Conservation (phyloP, 2,888 invertebrate species). For the Asteroscopus sphinx region DNA sequence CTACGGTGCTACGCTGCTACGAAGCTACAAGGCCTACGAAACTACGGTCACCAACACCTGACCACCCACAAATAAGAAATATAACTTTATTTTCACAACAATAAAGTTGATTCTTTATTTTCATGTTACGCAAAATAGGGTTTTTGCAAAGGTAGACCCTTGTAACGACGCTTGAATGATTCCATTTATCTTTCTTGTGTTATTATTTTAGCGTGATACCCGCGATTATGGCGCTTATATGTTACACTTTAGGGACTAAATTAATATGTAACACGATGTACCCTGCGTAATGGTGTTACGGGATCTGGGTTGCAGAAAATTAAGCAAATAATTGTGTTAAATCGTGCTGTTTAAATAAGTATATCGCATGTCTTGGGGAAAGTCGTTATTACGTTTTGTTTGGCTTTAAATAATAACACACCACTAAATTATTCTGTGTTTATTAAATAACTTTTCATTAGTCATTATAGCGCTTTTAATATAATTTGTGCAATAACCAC, state of each 20-base stretch:
- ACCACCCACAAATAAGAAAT: slow-evolving; percentile 54
- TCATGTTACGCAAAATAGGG: slow-evolving; percentile 31
- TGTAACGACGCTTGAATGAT: slow-evolving; percentile 68
- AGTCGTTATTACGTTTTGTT: neutral
- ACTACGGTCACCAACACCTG: slow-evolving; percentile 49
- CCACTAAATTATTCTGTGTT: too few species aligned
- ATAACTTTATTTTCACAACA: slow-evolving; percentile 44
- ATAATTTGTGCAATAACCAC: too few species aligned
- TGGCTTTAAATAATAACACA: neutral
- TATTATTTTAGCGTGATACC: slow-evolving; percentile 60
- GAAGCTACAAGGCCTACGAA: slow-evolving; percentile 28
- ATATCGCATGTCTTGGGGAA: slow-evolving; percentile 19
- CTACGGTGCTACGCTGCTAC: slow-evolving; percentile 17
- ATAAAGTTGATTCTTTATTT: slow-evolving; percentile 43
- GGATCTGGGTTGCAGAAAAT: slow-evolving; percentile 47
- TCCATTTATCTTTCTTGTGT: slow-evolving; percentile 68
- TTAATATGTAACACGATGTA: slow-evolving; percentile 37
- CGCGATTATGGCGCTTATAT: slow-evolving; percentile 53
- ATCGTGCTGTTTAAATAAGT: slow-evolving; percentile 33
- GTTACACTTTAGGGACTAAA: slow-evolving; percentile 43
- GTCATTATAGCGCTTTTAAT: too few species aligned
- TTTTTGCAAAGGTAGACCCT: slow-evolving; percentile 59
- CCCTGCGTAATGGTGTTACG: slow-evolving; percentile 35
- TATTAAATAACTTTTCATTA: too few species aligned
- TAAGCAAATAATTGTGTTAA: slow-evolving; percentile 47